Base-by-base conservation (phyloP, 2,888 invertebrate species). In the Thecophora atra region DNA sequence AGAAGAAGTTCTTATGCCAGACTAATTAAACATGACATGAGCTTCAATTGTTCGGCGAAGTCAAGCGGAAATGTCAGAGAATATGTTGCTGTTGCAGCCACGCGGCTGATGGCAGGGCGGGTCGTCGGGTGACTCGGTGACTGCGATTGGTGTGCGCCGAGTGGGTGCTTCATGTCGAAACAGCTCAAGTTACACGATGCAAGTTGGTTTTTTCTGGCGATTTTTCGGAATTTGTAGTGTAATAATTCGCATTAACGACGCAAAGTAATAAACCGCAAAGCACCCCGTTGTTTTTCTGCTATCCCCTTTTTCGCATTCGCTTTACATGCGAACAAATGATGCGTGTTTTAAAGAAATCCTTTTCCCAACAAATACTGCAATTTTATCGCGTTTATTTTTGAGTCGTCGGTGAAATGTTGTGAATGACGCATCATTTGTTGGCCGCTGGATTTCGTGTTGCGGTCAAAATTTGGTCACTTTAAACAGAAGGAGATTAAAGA, bases 21-120 rank as follows among this genome's bases (percentile, higher is more conserved):
- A 70, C 63, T 70, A 70, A 70, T 63, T 63, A 63, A 52, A 63
- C 63, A 70, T 37, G 70, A 70, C 70, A 63, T 63, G 63, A 70
- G 63, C 70, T 70, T 70, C 63, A 52, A 63, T 62, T 70, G 62
- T 62, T 52, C 30, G 37, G 52, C 51, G 63, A 63, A 70, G 70
- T 70, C 70, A 70, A 70, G 70, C 56, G 70, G 63, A 70, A 70
- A 63, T 52, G 63, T 52, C 63, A 70, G 37, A 37, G 42, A 56
- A 44, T 28, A 51, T 66, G 30, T 30, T 37, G 67, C 54, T 54
- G 21, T 52, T n/a, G 30, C 21, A 54, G 19, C 63, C 28, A 60
- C 3, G 28, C 30, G 30, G 13, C 28, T 0, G 30, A 17, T 17
- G 17, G 13, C 11, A n/a, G 28, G 13, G 13, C 13, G 28, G 17